Evolutionary conservation across 2,888 invertebrate genomes (phyloP).

Genomic region (Drosophila pullipes): DNA sequence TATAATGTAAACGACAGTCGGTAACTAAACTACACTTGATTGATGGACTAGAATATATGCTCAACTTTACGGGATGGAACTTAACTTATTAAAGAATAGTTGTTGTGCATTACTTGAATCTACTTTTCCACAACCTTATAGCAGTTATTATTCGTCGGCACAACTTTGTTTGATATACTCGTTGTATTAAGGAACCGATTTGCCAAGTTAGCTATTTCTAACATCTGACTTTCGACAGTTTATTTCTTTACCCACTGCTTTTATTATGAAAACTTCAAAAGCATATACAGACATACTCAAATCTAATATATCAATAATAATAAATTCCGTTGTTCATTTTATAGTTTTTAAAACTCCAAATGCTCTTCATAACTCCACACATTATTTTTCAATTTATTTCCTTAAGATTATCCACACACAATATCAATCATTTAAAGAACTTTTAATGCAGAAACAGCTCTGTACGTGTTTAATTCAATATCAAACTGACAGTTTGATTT

Average conservation of each 20-base stretch:
- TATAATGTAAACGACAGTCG: neutral
- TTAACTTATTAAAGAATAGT: neutral
- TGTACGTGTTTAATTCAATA: constrained; percentile 30
- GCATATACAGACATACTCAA: no score
- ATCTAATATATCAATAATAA: neutral
- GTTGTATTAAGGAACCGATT: neutral
- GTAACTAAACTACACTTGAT: neutral
- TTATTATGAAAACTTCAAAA: no score
- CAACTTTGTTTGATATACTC: neutral
- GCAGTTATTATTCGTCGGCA: neutral
- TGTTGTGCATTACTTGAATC: neutral
- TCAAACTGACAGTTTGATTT: constrained; percentile 44
- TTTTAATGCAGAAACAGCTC: constrained; percentile 3
- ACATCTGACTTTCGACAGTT: neutral
- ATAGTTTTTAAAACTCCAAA: neutral
- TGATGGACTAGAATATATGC: constrained; percentile 1
- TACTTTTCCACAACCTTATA: neutral
- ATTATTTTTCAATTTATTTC: neutral
- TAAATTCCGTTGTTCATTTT: neutral
- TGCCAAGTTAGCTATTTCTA: neutral
- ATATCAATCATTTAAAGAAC: constrained; percentile 13
- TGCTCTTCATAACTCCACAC: neutral
- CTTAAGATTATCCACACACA: neutral
- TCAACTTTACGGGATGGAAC: neutral
- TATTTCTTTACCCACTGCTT: neutral